Conservation (phyloP, 2,113 vertebrate species). For the Cinclus mexicanus region DNA sequence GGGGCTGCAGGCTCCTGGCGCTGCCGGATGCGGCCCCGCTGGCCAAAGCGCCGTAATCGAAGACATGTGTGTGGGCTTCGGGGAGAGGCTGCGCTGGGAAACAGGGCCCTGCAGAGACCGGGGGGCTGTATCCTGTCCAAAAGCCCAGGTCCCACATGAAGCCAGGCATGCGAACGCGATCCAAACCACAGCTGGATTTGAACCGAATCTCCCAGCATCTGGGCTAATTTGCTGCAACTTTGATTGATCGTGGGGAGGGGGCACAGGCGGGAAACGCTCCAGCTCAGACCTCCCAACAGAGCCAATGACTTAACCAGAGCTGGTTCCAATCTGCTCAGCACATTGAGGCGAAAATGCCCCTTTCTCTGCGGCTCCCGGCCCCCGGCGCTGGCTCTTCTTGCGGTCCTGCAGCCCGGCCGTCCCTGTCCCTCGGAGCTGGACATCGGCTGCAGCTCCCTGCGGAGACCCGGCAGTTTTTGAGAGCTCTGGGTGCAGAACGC, state of each 20-base stretch:
- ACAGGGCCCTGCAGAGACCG: constrained; percentile 61
- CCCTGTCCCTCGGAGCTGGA: neutral
- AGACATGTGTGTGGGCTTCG: constrained; percentile 68
- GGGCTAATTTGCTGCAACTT: constrained; percentile 64
- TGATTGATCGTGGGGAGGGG: constrained; percentile 70
- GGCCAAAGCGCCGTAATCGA: constrained; percentile 55
- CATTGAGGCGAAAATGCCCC: constrained; percentile 44
- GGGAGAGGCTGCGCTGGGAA: constrained; percentile 63
- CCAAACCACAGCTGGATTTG: constrained; percentile 68
- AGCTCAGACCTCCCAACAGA: constrained; percentile 65
- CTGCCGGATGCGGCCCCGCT: constrained; percentile 57
- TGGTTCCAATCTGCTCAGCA: constrained; percentile 57
- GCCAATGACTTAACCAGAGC: constrained; percentile 66
- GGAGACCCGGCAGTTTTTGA: neutral
- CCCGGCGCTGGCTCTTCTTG: neutral
- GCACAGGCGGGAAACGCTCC: constrained; percentile 48
- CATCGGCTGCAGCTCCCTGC: neutral
- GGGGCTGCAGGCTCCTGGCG: constrained; percentile 56
- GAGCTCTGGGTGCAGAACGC: neutral
- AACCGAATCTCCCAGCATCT: constrained; percentile 66
- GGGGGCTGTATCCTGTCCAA: constrained; percentile 69
- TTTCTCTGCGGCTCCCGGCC: neutral
- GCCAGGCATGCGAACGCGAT: constrained; percentile 55
- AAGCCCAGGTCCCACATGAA: constrained; percentile 60
- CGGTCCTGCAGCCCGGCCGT: neutral